These are phyloP conservation scores for Lepilemur ruficaudatus DNA, from an alignment of 2,797 vertebrate species.

Conservation along the genomic window DNA sequence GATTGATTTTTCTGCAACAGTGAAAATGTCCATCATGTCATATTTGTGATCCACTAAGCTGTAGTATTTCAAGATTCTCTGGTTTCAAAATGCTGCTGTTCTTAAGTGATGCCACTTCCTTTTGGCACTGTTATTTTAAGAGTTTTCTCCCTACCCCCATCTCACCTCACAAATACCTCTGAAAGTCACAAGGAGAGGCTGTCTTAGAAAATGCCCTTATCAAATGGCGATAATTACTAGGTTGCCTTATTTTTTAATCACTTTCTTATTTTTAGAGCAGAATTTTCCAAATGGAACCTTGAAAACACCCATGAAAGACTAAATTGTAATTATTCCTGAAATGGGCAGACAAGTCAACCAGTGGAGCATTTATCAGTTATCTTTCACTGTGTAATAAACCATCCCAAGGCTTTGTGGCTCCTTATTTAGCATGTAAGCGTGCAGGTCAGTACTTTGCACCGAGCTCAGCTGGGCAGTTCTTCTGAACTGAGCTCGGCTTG, in stretches of 20 bases:
- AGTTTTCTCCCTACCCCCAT: background rate
- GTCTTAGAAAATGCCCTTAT: conserved; percentile 61
- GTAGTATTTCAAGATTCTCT: conserved; percentile 41
- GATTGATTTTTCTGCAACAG: background rate
- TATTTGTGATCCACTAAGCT: background rate
- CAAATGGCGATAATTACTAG: conserved; percentile 33
- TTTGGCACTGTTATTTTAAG: conserved; percentile 62
- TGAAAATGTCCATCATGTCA: background rate
- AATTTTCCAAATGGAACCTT: background rate
- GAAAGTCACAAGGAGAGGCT: conserved; percentile 33
- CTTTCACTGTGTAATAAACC: background rate
- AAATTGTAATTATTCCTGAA: background rate
- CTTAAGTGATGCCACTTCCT: conserved; percentile 49
- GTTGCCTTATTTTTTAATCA: conserved; percentile 56
- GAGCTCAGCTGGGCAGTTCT: background rate
- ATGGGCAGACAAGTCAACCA: background rate
- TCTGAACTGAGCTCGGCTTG: background rate
- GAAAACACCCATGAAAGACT: background rate
- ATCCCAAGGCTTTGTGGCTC: background rate
- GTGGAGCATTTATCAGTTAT: background rate
- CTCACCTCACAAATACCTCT: conserved; percentile 55
- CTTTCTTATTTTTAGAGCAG: conserved; percentile 52
- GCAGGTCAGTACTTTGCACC: background rate
- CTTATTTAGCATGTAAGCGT: background rate
- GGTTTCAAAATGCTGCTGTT: conserved; percentile 65